These are phyloP conservation scores for Chymomyza fuscimana DNA, from an alignment of 2,888 invertebrate species.

Conservation along the genomic window DNA sequence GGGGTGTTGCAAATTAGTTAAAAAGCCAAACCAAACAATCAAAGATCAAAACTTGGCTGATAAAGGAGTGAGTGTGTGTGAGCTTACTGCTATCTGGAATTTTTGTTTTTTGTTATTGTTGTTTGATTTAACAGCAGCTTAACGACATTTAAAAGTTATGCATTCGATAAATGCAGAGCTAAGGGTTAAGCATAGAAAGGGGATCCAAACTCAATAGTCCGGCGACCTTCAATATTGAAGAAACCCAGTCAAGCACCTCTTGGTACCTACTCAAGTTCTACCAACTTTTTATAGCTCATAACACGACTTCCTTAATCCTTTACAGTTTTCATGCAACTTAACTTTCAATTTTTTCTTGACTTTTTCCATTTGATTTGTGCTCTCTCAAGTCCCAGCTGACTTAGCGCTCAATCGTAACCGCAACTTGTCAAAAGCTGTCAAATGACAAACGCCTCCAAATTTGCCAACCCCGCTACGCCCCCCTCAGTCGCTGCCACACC, in stretches of 20 bases:
- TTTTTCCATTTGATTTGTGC: background rate
- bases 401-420: background rate
- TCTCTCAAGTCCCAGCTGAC: background rate
- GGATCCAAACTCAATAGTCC: too few relatives aligned
- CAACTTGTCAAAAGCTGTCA: slow-evolving; percentile 37
- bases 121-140: too few relatives aligned
- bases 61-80: slow-evolving; percentile 37
- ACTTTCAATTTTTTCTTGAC: background rate
- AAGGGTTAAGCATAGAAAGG: too few relatives aligned
- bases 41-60: slow-evolving; percentile 71
- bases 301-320: too few relatives aligned
- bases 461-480: background rate
- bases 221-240: too few relatives aligned
- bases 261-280: too few relatives aligned
- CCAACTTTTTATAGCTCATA: too few relatives aligned
- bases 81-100: background rate
- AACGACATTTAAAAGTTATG: too few relatives aligned
- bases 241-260: too few relatives aligned
- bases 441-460: slow-evolving; percentile 44
- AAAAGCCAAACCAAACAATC: slow-evolving; percentile 73
- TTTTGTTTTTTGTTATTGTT: too few relatives aligned
- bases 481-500: background rate
- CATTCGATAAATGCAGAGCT: too few relatives aligned
- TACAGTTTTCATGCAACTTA: too few relatives aligned
- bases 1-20: slow-evolving; percentile 75